Evolutionary conservation across 2,888 invertebrate genomes (phyloP).

Genomic region (Latrodectus hesperus): DNA sequence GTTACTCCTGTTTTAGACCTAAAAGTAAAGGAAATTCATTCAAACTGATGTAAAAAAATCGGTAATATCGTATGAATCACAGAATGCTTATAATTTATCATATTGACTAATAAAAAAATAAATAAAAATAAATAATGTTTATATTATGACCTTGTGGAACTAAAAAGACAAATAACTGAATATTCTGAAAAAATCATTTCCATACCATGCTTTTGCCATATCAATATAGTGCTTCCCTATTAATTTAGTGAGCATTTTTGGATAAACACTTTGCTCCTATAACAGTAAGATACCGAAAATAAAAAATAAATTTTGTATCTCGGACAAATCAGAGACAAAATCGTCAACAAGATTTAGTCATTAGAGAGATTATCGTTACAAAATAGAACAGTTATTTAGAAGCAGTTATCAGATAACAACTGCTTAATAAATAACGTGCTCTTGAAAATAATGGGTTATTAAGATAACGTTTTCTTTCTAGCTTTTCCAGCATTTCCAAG

Average conservation of each 20-base stretch:
- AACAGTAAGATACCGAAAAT: too few species aligned
- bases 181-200: background rate
- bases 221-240: constrained; percentile 12
- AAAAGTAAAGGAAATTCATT: background rate
- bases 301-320: too few species aligned
- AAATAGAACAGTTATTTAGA: too few species aligned
- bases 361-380: too few species aligned
- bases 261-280: background rate
- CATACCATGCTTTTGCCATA: constrained; percentile 28
- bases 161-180: background rate
- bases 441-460: too few species aligned
- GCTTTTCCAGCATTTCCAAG: too few species aligned
- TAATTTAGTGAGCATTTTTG: constrained; percentile 24
- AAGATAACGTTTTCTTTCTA: too few species aligned
- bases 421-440: too few species aligned
- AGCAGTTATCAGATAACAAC: too few species aligned
- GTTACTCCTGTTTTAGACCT: constrained; percentile 77
- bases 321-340: too few species aligned
- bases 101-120: background rate
- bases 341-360: too few species aligned
- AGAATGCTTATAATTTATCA: constrained; percentile 1
- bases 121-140: too few species aligned
- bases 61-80: background rate
- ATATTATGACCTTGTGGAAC: background rate
- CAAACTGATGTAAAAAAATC: background rate